Evolutionary conservation across 2,888 invertebrate genomes (phyloP).

Genomic region (Hipparchia semele): DNA sequence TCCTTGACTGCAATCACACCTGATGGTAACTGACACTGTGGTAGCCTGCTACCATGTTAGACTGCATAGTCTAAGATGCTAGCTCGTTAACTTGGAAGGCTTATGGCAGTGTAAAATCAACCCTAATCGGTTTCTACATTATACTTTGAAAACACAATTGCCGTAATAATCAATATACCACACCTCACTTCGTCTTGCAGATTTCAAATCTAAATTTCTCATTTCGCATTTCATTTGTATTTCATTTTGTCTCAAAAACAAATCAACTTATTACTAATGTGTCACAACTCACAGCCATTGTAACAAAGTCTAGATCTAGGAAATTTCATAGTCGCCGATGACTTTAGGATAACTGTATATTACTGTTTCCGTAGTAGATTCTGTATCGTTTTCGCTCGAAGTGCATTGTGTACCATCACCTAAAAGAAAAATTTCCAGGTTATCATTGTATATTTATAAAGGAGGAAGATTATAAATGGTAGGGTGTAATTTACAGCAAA

Average conservation of each 20-base stretch:
- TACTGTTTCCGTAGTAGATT: slow-evolving; percentile 60
- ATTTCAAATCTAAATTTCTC: no score
- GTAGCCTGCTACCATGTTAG: no score
- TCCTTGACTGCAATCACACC: no score
- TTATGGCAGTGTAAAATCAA: no score
- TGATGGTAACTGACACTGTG: no score
- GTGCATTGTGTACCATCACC: slow-evolving; percentile 52
- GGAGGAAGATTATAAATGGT: background rate
- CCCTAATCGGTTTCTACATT: no score
- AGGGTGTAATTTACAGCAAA: background rate
- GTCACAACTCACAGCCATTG: slow-evolving; percentile 2
- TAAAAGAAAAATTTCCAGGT: slow-evolving; percentile 26
- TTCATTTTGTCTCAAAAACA: background rate
- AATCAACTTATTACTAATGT: background rate
- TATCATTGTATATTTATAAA: background rate
- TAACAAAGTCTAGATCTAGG: slow-evolving; percentile 21
- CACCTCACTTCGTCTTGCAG: background rate
- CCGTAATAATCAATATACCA: no score
- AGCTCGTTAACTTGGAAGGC: no score
- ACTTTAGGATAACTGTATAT: slow-evolving; percentile 70
- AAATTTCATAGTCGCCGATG: slow-evolving; percentile 55
- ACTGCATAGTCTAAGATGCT: no score
- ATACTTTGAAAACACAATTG: no score
- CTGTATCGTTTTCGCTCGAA: slow-evolving; percentile 59
- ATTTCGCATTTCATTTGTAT: no score